These are phyloP conservation scores for Paraplagusia blochii DNA, from an alignment of 2,113 vertebrate species.

Conservation along the genomic window DNA sequence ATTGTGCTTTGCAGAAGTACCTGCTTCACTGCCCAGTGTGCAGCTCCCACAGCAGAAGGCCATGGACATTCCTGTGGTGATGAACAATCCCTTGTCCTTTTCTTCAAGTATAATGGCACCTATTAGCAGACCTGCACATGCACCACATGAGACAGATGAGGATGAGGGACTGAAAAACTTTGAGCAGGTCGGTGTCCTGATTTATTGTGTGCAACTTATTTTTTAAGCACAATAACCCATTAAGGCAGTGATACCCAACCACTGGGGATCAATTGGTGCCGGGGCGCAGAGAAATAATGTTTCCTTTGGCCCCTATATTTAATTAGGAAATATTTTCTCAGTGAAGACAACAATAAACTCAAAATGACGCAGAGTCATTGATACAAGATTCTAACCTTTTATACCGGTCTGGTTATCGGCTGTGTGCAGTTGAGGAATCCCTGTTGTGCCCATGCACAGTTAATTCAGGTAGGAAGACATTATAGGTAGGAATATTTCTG, in stretches of 20 bases:
- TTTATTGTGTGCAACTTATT: neutral
- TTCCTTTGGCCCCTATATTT: too few relatives aligned
- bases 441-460: too few relatives aligned
- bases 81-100: slow-evolving; percentile 59
- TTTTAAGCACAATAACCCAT: neutral
- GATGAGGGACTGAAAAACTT: slow-evolving; percentile 97
- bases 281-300: too few relatives aligned
- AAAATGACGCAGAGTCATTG: too few relatives aligned
- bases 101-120: slow-evolving; percentile 62
- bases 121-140: slow-evolving; percentile 50
- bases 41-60: slow-evolving; percentile 74
- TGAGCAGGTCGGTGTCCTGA: slow-evolving; percentile 81
- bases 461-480: too few relatives aligned
- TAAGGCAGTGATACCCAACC: neutral
- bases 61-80: slow-evolving; percentile 53
- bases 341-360: too few relatives aligned
- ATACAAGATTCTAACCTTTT: too few relatives aligned
- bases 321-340: too few relatives aligned
- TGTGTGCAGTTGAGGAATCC: too few relatives aligned
- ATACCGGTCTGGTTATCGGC: too few relatives aligned
- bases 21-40: slow-evolving; percentile 69
- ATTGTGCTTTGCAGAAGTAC: slow-evolving; percentile 70
- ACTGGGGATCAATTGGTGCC: too few relatives aligned
- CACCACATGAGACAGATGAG: slow-evolving; percentile 85
- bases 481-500: too few relatives aligned